Base-by-base conservation (phyloP, 2,797 vertebrate species). In the Molossus molossus region DNA sequence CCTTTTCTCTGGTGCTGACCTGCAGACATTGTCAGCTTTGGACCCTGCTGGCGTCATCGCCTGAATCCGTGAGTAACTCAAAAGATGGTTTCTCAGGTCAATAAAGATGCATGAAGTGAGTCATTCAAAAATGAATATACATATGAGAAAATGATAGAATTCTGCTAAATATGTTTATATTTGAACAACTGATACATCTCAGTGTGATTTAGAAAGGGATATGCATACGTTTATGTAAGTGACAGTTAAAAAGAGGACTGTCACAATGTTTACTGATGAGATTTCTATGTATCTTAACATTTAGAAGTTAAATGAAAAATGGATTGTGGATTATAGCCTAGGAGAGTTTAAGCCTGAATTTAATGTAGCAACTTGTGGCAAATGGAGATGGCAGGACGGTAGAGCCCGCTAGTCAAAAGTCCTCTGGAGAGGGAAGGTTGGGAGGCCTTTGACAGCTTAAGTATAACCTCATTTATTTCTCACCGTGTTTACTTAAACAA, bases 111-210 rank as follows among this genome's bases (percentile, higher is more conserved):
- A 97, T 98, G 95, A 96, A 95, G 84, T 96, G 98, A 98, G 87
- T 96, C 97, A 97, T 97, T 97, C 96, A 96, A 97, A 97, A 97
- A 98, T 98, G 98, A 98, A 98, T 98, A 98, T 96, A 95, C 97
- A 97, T 94, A 93, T 48, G 90, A 95, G 93, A 97, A 88, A 96
- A 97, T 97, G 97, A 97, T 92, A 98, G 96, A 93, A 97, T 97
- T 98, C 95, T 97, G 77, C 94, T 98, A 97, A 97, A 98, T 96
- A 89, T 96, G 86, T 97, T 98, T 96, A 98, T 98, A 96, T 98
- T 98, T 95, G 98, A 98, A 96, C 94, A 97, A 98, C 85, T 95
- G 97, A 98, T 98, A 97, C 69, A 91, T 96, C 96, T 94, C 97
- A 69, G 95, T 2, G 3, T 97, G 96, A 92, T 97, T 97, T 98